These are phyloP conservation scores for Tyrophagus putrescentiae DNA, from an alignment of 1,140 invertebrate genomes.

Conservation along the genomic window DNA sequence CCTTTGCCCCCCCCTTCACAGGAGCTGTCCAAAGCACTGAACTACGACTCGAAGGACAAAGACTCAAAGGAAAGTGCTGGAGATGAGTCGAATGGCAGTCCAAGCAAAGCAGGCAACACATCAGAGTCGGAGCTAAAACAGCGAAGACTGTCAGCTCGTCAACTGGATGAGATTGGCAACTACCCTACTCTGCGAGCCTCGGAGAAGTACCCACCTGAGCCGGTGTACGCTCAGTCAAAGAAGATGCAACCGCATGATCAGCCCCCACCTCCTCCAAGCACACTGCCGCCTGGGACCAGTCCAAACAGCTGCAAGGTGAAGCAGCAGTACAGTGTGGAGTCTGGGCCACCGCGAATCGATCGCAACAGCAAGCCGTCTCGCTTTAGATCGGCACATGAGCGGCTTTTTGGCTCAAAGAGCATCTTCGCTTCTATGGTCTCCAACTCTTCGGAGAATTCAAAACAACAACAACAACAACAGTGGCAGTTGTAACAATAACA, in stretches of 20 bases:
- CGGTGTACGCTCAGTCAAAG: too few relatives aligned
- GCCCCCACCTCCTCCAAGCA: conserved; percentile 16
- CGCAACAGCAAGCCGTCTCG: conserved; percentile 52
- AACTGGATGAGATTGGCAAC: background rate
- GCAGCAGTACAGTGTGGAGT: conserved; percentile 44
- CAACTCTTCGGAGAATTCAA: too few relatives aligned
- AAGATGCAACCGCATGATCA: background rate
- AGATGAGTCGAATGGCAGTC: conserved; percentile 33
- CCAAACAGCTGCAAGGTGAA: conserved; percentile 30
- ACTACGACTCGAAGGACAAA: background rate
- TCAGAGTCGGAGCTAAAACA: conserved; percentile 22
- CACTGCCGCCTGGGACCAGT: background rate
- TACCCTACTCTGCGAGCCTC: background rate
- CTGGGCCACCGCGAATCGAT: conserved; percentile 67
- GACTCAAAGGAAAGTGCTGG: conserved; percentile 26
- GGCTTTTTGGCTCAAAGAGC: conserved; percentile 27
- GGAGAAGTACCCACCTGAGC: conserved; percentile 4
- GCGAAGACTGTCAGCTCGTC: too few relatives aligned
- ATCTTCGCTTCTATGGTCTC: too few relatives aligned
- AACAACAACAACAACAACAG: too few relatives aligned
- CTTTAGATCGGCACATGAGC: conserved; percentile 30
- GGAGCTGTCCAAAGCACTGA: conserved; percentile 20
- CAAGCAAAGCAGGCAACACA: conserved; percentile 25
- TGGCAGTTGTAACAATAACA: too few relatives aligned
- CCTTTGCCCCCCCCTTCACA: conserved; percentile 1